Evolutionary conservation across 2,113 vertebrate genomes (phyloP), one percentile per base, ranked within the genome.

Genomic region (Rhegmatorhina hoffmannsi): DNA sequence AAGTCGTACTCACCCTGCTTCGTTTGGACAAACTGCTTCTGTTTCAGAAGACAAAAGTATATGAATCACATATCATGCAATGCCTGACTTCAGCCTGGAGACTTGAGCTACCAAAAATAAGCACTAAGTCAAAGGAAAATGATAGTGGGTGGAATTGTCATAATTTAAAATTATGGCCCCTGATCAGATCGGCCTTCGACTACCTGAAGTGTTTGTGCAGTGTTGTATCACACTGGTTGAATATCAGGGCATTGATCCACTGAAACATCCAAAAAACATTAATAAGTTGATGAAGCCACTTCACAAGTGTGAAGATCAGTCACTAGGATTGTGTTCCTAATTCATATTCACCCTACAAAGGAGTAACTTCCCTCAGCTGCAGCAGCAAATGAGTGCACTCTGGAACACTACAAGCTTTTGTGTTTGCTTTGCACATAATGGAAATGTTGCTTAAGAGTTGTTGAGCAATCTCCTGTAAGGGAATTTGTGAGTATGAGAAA

Each of bases 381-480:
- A 24, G 79, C 72, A 81, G 52, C 73, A 80, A 95, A 67, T 36
- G 72, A 84, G 85, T 3, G 44, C 53, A 33, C 14, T 13, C 69
- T 77, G 84, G 56, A 94, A 40, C 63, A 21, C 58, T 43, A 11
- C 49, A 28, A 52, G 33, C 75, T 94, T 94, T 94, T 92, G 81
- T 78, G 93, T 91, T 95, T 90, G 84, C 94, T 91, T 80, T 74
- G 78, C 34, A 43, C 67, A 94, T 40, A 89, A 87, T 84, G 89
- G 84, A 90, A 95, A 95, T 66, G 69, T 97, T 96, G 88, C 92
- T 78, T 91, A 94, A 97, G 88, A 94, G 53, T 6, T 44, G 60
- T 97, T 97, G 96, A 94, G 94, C 94, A 97, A 97, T 38, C 52
- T 96, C 92, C 93, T 82, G 92, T 70, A 94, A 92, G 88, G 78